These are phyloP conservation scores for Gorsachius magnificus DNA, from an alignment of 2,797 vertebrate genomes.

Conservation along the genomic window DNA sequence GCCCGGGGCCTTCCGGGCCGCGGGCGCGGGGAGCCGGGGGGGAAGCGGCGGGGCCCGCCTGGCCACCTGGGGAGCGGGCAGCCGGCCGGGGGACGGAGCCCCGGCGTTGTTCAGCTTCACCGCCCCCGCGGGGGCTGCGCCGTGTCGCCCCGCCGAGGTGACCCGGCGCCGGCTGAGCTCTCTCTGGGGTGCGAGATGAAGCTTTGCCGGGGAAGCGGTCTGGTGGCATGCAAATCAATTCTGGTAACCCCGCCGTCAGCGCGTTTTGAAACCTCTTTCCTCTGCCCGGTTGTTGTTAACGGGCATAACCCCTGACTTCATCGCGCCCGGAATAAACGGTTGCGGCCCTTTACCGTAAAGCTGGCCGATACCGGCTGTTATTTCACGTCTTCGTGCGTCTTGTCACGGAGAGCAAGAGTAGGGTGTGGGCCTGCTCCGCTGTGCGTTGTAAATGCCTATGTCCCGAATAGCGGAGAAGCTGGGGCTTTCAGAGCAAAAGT, in stretches of 20 bases:
- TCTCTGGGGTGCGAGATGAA: accelerated
- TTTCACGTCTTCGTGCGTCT: accelerated
- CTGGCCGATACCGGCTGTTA: accelerated
- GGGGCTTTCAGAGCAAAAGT: neutral
- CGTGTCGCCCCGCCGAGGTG: accelerated
- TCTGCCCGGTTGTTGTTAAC: too few relatives aligned
- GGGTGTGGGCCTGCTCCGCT: accelerated
- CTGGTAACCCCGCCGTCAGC: accelerated
- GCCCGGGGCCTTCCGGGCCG: neutral
- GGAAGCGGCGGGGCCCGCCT: neutral
- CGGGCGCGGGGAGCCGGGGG: neutral
- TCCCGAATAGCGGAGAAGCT: neutral
- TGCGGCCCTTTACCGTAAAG: neutral
- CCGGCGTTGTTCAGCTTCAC: neutral
- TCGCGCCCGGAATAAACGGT: accelerated
- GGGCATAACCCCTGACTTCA: too few relatives aligned
- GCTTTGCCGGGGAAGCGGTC: accelerated
- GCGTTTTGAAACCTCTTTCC: accelerated
- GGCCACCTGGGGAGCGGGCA: neutral
- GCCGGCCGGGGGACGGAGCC: too few relatives aligned
- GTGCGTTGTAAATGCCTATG: accelerated
- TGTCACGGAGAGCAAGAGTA: accelerated
- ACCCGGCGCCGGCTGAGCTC: too few relatives aligned
- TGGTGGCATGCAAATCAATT: accelerated
- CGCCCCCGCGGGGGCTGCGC: too few relatives aligned